Evolutionary conservation across 1,140 invertebrate species (phyloP).

Genomic region (Whitmania pigra): DNA sequence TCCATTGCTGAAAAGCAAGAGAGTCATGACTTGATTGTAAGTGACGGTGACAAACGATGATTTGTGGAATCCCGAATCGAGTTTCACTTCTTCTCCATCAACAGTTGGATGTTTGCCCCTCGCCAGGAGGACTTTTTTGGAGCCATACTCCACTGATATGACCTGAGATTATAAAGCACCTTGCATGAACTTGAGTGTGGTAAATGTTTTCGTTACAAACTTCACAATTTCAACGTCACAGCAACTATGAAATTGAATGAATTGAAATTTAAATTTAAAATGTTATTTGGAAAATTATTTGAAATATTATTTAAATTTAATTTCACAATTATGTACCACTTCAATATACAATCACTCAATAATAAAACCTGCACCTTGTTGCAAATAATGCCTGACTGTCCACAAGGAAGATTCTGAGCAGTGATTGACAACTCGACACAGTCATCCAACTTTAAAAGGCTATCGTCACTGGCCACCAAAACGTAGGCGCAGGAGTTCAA

Average conservation of each 20-base stretch:
- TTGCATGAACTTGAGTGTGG: too few relatives aligned
- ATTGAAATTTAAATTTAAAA: too few relatives aligned
- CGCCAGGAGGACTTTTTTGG: not conserved
- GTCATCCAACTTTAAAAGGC: not conserved
- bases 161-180: not conserved
- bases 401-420: conserved; percentile 6
- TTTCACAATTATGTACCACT: too few relatives aligned
- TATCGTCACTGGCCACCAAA: not conserved
- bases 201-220: too few relatives aligned
- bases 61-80: not conserved
- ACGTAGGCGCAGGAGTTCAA: not conserved
- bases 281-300: too few relatives aligned
- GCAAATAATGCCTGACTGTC: conserved; percentile 3
- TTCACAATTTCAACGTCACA: too few relatives aligned
- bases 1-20: not conserved
- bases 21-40: not conserved
- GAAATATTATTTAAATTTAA: too few relatives aligned
- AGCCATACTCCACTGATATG: not conserved
- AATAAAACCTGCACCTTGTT: conserved; percentile 2
- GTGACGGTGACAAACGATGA: not conserved
- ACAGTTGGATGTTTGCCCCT: not conserved
- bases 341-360: too few relatives aligned
- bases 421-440: not conserved
- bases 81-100: not conserved
- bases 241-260: too few relatives aligned